Evolutionary conservation across 2,888 invertebrate species (phyloP).

Genomic region (Melolontha melolontha): DNA sequence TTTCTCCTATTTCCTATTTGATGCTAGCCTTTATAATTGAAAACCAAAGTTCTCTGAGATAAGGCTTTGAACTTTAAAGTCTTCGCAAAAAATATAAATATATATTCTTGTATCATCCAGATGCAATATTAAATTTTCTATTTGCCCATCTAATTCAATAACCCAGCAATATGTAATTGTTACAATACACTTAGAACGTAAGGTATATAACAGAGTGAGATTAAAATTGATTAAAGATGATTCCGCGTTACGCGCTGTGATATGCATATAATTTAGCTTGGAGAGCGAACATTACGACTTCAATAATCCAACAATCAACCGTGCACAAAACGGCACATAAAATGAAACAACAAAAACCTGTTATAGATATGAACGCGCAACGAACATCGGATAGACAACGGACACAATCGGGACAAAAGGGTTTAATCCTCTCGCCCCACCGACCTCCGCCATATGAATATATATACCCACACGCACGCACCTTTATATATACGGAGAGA

Average conservation of each 20-base stretch:
- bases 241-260: neutral
- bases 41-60: too few relatives aligned
- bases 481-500: conserved; percentile 41
- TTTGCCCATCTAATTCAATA: too few relatives aligned
- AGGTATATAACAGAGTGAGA: too few relatives aligned
- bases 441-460: neutral
- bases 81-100: too few relatives aligned
- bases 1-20: too few relatives aligned
- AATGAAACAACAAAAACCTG: conserved; percentile 53
- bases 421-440: neutral
- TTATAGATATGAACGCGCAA: conserved; percentile 51
- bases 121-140: too few relatives aligned
- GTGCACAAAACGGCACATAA: conserved; percentile 51
- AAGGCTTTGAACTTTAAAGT: too few relatives aligned
- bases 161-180: too few relatives aligned
- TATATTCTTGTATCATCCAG: too few relatives aligned
- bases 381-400: conserved; percentile 43
- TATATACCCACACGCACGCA: conserved; percentile 3
- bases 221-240: conserved; percentile 7
- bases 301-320: conserved; percentile 49
- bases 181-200: too few relatives aligned
- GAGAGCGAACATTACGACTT: conserved; percentile 25
- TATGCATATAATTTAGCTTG: too few relatives aligned
- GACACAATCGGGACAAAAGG: conserved; percentile 23
- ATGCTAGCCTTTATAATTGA: too few relatives aligned